phyloP scores from a whole-genome alignment of 2,797 vertebrate genomes.

The Microchirus variegatus region DNA sequence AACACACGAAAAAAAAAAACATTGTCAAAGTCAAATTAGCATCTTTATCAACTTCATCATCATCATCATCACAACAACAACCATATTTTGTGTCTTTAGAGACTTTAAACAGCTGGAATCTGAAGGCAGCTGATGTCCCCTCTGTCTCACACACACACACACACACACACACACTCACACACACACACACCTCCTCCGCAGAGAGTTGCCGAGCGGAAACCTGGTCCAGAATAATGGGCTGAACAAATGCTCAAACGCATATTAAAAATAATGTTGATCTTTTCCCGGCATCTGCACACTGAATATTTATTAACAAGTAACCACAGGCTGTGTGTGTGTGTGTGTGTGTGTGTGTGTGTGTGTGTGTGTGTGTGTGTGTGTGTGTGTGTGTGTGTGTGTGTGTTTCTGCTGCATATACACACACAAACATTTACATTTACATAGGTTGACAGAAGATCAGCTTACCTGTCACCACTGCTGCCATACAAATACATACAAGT shows the following conservation, averaged over 20 bases:
- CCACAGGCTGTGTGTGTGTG: conserved; percentile 47
- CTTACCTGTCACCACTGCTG: neutral
- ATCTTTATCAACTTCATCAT: conserved; percentile 1
- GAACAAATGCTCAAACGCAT: conserved; percentile 46
- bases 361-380: conserved; percentile 8
- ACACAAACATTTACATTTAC: conserved; percentile 12
- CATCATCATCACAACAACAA: neutral
- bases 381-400: conserved; percentile 34
- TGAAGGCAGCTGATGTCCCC: conserved; percentile 1
- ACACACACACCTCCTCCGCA: conserved; percentile 16
- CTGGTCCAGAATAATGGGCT: conserved; percentile 20
- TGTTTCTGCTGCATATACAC: neutral
- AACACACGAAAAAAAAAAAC: neutral
- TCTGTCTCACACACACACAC: too few species aligned
- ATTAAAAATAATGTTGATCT: conserved; percentile 54
- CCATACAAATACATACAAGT: neutral
- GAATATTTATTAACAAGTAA: conserved; percentile 59
- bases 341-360: neutral
- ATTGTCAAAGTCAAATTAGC: conserved; percentile 23
- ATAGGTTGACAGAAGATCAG: conserved; percentile 3
- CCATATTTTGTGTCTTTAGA: conserved; percentile 31
- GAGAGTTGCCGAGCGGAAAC: conserved; percentile 25
- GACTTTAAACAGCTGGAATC: conserved; percentile 48
- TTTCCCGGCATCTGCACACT: conserved; percentile 31
- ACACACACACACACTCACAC: neutral